These are phyloP conservation scores for Agriopis leucophaearia DNA, from an alignment of 2,888 invertebrate species.

Conservation along the genomic window DNA sequence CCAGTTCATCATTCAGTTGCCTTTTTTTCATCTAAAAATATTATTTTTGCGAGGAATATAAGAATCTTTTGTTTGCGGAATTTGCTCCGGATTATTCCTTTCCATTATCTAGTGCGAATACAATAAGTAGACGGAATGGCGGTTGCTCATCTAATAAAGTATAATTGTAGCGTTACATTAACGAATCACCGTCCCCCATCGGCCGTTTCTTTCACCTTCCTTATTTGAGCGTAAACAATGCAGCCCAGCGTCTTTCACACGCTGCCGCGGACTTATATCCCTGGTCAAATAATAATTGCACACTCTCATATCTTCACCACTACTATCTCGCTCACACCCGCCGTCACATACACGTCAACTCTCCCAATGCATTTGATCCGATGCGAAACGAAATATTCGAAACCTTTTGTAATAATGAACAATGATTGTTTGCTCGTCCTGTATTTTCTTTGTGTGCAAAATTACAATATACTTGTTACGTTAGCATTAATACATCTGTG, in stretches of 20 bases:
- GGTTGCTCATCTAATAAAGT: slow-evolving; percentile 68
- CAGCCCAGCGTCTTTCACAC: slow-evolving; percentile 83
- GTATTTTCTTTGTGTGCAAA: slow-evolving; percentile 85
- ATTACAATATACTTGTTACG: slow-evolving; percentile 86
- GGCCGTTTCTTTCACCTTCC: slow-evolving; percentile 79
- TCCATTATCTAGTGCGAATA: slow-evolving; percentile 44
- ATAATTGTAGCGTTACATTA: slow-evolving; percentile 75
- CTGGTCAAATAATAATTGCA: slow-evolving; percentile 86
- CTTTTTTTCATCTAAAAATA: no score
- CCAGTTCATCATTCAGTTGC: no score
- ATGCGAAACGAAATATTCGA: slow-evolving; percentile 84
- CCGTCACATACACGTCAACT: slow-evolving; percentile 71
- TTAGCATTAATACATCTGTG: slow-evolving; percentile 75
- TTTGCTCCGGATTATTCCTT: slow-evolving; percentile 45
- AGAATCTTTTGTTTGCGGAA: slow-evolving; percentile 37
- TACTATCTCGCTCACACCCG: slow-evolving; percentile 71
- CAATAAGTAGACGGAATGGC: slow-evolving; percentile 56
- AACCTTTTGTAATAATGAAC: slow-evolving; percentile 86
- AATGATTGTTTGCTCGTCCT: slow-evolving; percentile 86
- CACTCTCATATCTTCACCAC: slow-evolving; percentile 68
- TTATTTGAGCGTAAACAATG: slow-evolving; percentile 86
- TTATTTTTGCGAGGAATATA: slow-evolving; percentile 3
- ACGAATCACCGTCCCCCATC: slow-evolving; percentile 70
- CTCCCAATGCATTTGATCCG: slow-evolving; percentile 82
- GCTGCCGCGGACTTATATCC: slow-evolving; percentile 84